Base-by-base conservation (phyloP, 2,113 vertebrate genomes). In the Leptobrachium leishanense region DNA sequence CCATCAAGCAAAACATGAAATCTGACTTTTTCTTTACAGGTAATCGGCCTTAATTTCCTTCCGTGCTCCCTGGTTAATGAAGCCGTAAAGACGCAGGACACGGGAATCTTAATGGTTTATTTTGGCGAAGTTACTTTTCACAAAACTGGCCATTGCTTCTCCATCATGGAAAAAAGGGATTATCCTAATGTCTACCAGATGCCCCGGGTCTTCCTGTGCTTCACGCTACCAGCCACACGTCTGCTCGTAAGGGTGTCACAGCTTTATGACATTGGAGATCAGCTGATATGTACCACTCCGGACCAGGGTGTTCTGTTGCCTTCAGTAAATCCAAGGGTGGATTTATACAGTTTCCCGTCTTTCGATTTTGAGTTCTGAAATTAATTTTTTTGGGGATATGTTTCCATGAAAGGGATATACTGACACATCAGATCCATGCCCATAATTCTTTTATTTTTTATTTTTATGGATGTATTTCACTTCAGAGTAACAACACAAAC, bases 191-290 rank as follows among this genome's bases (percentile, higher is more conserved):
- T 73, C 72, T 42, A 68, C 55, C 66, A 54, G 55, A 65, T 57
- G 71, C 72, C 3, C 43, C 53, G 62, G 78, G 78, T 81, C 78
- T 81, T 81, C 78, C 78, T 81, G 71, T 74, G 63, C 50, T 59
- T 65, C 73, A n/a, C 78, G 59, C 67, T 72, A 42, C 20, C 64
- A 65, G 64, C 40, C 73, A 12, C 50, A 50, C 54, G 43, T 50
- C 67, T 71, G 59, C 59, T 43, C 8, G 44, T 15, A 43, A 54
- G 12, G 31, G 55, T 39, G 12, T 53, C 68, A 31, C 4, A 50
- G 8, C 50, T 13, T 40, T 50, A 71, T n/a, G 75, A 42, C 65
- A n/a, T 55, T 57, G 65, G 74, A 67, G 10, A 63, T 9, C 63
- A 67, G 42, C 74, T 67, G 74, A 68, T 76, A 64, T 53, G 66